Evolutionary conservation across 92 coral and sea anemone species (phyloP).

Genomic region (Muricea muricata): DNA sequence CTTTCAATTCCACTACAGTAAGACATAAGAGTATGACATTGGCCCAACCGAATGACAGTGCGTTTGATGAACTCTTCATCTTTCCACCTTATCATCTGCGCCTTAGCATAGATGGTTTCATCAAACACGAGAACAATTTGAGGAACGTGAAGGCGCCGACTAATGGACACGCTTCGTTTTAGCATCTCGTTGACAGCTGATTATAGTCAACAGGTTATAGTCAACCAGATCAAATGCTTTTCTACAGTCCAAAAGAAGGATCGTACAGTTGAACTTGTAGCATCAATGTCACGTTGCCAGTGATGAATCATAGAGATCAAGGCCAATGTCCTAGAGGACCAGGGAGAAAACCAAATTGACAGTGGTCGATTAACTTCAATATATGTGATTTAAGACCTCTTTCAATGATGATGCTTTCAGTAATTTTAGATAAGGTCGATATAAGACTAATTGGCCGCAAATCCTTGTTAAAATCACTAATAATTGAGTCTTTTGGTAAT

Average conservation of each 20-base stretch:
- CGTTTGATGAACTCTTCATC: conserved; percentile 37
- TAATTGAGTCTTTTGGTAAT: too few relatives aligned
- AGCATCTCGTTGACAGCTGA: conserved; percentile 59
- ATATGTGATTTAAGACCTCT: too few relatives aligned
- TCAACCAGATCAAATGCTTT: too few relatives aligned
- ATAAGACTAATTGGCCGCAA: too few relatives aligned
- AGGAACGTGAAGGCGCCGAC: conserved; percentile 49
- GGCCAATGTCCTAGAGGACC: too few relatives aligned
- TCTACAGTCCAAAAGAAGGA: conserved; percentile 50
- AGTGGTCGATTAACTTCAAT: too few relatives aligned
- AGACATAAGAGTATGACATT: conserved; percentile 53
- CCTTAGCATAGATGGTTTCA: conserved; percentile 22
- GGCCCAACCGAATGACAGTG: conserved; percentile 55
- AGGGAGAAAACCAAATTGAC: too few relatives aligned
- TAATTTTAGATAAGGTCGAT: too few relatives aligned
- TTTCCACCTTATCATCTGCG: conserved; percentile 40
- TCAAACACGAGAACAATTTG: conserved; percentile 19
- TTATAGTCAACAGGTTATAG: too few relatives aligned
- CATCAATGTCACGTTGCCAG: conserved; percentile 32
- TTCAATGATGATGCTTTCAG: too few relatives aligned
- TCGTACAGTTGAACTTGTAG: too few relatives aligned
- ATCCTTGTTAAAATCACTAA: too few relatives aligned
- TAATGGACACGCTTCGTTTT: conserved; percentile 53
- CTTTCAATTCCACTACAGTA: conserved; percentile 45
- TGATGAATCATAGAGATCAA: not conserved